A percentile compares a stretch with the other conserved stretches of the same genome.
phyloP scores from a whole-genome alignment of 2,113 vertebrate species.

The Corvus moneduloides region DNA sequence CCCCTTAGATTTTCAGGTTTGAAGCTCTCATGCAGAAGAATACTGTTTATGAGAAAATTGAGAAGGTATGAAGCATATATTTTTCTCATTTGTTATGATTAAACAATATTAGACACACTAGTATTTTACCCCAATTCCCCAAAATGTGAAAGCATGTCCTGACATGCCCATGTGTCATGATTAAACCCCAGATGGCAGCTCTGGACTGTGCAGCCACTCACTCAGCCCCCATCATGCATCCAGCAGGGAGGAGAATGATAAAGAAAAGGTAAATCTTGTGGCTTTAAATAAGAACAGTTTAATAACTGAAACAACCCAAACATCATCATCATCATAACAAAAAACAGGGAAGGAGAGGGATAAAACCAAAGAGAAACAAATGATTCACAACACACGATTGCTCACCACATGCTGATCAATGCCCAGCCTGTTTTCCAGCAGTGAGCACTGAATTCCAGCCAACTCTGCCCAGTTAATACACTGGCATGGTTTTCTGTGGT shows the following conservation, averaged over 20 bases:
- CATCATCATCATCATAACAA: not conserved
- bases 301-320: not conserved
- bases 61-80: not conserved
- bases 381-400: rapidly evolving
- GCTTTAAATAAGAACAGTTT: not conserved
- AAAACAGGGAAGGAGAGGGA: not conserved
- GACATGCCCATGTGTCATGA: not conserved
- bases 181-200: not conserved
- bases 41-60: not conserved
- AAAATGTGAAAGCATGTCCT: not conserved
- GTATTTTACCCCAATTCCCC: not conserved
- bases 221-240: not conserved
- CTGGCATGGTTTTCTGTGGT: too few species aligned
- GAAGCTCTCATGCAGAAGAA: rapidly evolving
- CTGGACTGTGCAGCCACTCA: not conserved
- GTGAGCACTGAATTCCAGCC: too few species aligned
- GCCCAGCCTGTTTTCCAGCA: not conserved
- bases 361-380: not conserved
- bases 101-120: not conserved
- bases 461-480: not conserved
- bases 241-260: not conserved
- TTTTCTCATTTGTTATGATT: not conserved
- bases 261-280: not conserved
- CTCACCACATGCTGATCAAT: not conserved
- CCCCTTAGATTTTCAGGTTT: not conserved